A percentile compares a stretch with the other conserved stretches of the same genome.
These are phyloP conservation scores for Uropetala carovei DNA, from an alignment of 2,888 invertebrate genomes.

Conservation along the genomic window DNA sequence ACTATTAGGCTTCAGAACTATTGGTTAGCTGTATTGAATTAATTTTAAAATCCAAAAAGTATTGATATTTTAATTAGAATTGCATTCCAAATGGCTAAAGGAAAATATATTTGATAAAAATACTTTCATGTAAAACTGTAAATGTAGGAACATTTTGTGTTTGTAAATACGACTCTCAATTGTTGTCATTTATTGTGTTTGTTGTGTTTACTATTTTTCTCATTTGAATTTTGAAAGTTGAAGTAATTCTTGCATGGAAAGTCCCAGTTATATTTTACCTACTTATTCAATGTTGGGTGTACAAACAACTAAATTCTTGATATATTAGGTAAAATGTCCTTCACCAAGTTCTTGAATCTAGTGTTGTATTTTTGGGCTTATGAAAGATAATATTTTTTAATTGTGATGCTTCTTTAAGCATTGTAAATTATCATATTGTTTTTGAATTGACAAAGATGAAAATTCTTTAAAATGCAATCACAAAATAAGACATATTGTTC, in stretches of 20 bases:
- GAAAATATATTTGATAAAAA: background rate
- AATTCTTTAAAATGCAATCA: background rate
- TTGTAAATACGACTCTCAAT: background rate
- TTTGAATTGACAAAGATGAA: background rate
- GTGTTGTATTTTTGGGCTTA: background rate
- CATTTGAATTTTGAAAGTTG: too few relatives aligned
- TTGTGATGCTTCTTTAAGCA: background rate
- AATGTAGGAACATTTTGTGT: background rate
- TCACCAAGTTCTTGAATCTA: conserved; percentile 5
- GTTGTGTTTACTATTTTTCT: background rate
- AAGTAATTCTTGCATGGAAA: background rate
- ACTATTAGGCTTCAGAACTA: background rate
- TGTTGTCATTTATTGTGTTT: background rate
- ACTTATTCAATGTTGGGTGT: background rate
- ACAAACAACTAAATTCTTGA: background rate
- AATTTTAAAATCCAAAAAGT: background rate
- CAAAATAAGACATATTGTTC: background rate
- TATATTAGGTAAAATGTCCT: background rate
- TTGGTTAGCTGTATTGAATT: background rate
- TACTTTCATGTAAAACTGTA: background rate
- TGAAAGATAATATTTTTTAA: background rate
- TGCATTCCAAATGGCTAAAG: background rate
- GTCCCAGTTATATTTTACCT: background rate
- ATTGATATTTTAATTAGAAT: background rate
- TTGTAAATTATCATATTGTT: background rate